Evolutionary conservation across 1,140 invertebrate genomes (phyloP).

Genomic region (Lithobius niger): DNA sequence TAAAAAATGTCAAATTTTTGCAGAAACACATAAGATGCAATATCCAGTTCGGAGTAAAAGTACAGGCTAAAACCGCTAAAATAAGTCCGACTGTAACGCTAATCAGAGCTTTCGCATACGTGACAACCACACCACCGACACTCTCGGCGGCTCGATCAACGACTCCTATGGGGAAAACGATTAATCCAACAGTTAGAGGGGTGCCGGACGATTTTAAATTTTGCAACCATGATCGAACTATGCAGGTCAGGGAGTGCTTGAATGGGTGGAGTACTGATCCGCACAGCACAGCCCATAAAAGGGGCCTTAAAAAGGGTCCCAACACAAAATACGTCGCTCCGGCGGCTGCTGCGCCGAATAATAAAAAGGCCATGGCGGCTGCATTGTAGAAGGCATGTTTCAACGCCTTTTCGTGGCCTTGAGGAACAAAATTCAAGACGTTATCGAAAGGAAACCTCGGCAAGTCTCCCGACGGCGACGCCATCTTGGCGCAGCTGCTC

Average conservation of each 20-base stretch:
- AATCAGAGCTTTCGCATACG: constrained; percentile 26
- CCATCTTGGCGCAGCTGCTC: constrained; percentile 1
- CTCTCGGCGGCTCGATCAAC: constrained; percentile 53
- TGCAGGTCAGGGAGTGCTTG: constrained; percentile 56
- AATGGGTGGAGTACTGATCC: constrained; percentile 80
- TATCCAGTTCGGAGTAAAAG: constrained; percentile 27
- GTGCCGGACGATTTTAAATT: constrained; percentile 33
- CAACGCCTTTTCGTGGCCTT: constrained; percentile 61
- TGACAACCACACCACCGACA: constrained; percentile 39
- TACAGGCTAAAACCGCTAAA: constrained; percentile 27
- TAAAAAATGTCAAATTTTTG: constrained; percentile 19
- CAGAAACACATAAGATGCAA: constrained; percentile 22
- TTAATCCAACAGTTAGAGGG: constrained; percentile 47
- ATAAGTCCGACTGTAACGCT: constrained; percentile 22
- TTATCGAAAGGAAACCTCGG: constrained; percentile 18
- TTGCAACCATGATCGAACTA: constrained; percentile 52
- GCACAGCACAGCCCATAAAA: constrained; percentile 86
- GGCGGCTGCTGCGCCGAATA: constrained; percentile 47
- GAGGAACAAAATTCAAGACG: constrained; percentile 28
- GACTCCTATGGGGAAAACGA: constrained; percentile 54
- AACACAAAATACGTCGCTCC: constrained; percentile 71
- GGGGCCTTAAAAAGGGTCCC: constrained; percentile 76
- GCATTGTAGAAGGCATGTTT: constrained; percentile 78
- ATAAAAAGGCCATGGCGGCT: constrained; percentile 52
- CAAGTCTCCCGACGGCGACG: neutral